Percentiles rank a stretch among this genome's conserved stretches.
phyloP scores from a whole-genome alignment of 2,797 vertebrate genomes.

The Sphenodon punctatus region DNA sequence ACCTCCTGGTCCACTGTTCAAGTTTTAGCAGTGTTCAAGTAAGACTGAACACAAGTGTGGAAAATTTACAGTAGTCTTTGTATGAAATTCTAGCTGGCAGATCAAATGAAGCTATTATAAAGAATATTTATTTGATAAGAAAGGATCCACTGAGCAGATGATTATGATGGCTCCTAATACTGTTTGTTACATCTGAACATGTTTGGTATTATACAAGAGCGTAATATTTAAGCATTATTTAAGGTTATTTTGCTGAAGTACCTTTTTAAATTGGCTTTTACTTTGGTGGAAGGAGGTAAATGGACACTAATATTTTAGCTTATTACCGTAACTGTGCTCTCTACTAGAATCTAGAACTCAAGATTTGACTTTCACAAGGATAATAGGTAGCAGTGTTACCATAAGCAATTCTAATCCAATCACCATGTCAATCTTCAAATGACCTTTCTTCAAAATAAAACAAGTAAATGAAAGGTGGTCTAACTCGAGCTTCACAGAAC shows the following conservation, averaged over 20 bases:
- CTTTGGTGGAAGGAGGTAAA: neutral
- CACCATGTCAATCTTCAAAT: neutral
- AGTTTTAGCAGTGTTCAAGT: neutral
- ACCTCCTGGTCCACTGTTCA: neutral
- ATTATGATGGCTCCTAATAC: constrained; percentile 2
- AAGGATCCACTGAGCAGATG: neutral
- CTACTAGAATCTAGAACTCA: neutral
- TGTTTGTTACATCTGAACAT: neutral
- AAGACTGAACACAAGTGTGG: neutral
- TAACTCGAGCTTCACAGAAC: neutral
- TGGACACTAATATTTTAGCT: neutral
- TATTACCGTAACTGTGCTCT: neutral
- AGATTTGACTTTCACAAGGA: neutral
- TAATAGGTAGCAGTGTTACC: neutral
- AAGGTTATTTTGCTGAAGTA: too few species aligned
- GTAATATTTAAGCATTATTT: too few species aligned
- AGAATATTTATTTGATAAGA: neutral
- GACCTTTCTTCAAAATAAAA: neutral
- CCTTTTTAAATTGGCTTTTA: too few species aligned
- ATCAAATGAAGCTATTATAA: constrained; percentile 11
- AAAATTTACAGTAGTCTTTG: neutral
- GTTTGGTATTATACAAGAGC: neutral
- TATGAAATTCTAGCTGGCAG: neutral
- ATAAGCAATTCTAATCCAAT: neutral
- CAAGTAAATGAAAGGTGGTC: neutral